Evolutionary conservation across 2,113 vertebrate species (phyloP).

Genomic region (Cromileptes altivelis): DNA sequence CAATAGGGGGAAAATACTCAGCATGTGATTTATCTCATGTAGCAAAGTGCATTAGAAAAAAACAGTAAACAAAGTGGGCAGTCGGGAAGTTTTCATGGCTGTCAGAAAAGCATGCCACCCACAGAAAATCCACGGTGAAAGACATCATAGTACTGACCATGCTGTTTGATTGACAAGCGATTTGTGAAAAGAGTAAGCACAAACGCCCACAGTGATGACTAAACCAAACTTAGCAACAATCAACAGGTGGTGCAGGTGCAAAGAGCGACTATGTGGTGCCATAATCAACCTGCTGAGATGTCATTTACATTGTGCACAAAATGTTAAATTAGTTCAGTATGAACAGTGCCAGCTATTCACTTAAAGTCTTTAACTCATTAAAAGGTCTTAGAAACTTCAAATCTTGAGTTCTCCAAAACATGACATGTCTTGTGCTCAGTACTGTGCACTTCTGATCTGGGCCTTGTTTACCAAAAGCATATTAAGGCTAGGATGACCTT

Average conservation of each 20-base stretch:
- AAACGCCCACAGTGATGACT: conserved; percentile 40
- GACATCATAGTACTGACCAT: conserved; percentile 49
- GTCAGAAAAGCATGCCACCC: conserved; percentile 30
- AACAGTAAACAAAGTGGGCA: background rate
- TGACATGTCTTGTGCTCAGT: too few species aligned
- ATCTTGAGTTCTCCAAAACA: too few species aligned
- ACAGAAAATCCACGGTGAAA: conserved; percentile 39
- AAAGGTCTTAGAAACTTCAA: too few species aligned
- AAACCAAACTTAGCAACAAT: conserved; percentile 21
- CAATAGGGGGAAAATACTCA: background rate
- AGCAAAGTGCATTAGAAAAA: conserved; percentile 4
- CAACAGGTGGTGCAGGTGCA: background rate
- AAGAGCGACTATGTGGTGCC: background rate
- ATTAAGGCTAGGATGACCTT: too few species aligned
- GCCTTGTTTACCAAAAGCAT: too few species aligned
- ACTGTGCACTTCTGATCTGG: too few species aligned
- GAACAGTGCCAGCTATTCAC: too few species aligned
- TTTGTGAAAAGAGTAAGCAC: conserved; percentile 33
- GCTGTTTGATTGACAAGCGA: conserved; percentile 36
- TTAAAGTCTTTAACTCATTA: too few species aligned
- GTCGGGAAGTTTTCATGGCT: conserved; percentile 33
- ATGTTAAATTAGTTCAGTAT: too few species aligned
- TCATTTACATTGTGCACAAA: background rate
- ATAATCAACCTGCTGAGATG: background rate
- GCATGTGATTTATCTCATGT: background rate